Percentiles rank a stretch among this genome's conserved stretches.
phyloP scores from a whole-genome alignment of 2,888 invertebrate species.

The Cerastoderma edule region DNA sequence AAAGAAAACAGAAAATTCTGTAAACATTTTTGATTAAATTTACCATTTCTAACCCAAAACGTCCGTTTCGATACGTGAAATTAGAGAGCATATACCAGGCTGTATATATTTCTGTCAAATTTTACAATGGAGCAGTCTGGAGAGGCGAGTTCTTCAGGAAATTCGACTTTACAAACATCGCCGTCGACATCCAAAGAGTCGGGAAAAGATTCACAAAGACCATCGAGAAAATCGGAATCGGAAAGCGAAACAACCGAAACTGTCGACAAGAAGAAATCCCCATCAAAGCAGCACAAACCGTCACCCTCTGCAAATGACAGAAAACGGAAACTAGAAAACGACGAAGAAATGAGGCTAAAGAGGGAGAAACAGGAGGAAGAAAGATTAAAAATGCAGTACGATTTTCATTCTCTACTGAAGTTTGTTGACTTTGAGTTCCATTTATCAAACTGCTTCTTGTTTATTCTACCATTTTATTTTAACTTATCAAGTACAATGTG shows the following conservation, averaged over 20 bases:
- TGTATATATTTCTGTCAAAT: no score
- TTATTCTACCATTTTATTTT: not conserved
- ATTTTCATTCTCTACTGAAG: not conserved
- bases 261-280: constrained; percentile 55
- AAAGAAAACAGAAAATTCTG: no score
- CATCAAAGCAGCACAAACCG: constrained; percentile 37
- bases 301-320: constrained; percentile 56
- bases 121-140: no score
- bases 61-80: no score
- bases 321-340: constrained; percentile 70
- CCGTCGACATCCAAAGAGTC: no score
- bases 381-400: constrained; percentile 96
- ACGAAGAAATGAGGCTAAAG: constrained; percentile 69
- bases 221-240: constrained; percentile 37
- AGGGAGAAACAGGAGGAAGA: constrained; percentile 94
- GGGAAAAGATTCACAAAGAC: constrained; percentile 33
- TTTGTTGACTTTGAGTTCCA: not conserved
- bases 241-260: constrained; percentile 57
- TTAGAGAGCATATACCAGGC: no score
- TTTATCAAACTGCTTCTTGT: not conserved
- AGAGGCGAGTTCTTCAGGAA: no score
- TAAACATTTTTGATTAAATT: no score
- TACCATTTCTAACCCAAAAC: no score
- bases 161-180: no score
- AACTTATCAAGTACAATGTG: not conserved